These are phyloP conservation scores for Agelastica alni DNA, from an alignment of 2,888 invertebrate genomes.

Conservation along the genomic window DNA sequence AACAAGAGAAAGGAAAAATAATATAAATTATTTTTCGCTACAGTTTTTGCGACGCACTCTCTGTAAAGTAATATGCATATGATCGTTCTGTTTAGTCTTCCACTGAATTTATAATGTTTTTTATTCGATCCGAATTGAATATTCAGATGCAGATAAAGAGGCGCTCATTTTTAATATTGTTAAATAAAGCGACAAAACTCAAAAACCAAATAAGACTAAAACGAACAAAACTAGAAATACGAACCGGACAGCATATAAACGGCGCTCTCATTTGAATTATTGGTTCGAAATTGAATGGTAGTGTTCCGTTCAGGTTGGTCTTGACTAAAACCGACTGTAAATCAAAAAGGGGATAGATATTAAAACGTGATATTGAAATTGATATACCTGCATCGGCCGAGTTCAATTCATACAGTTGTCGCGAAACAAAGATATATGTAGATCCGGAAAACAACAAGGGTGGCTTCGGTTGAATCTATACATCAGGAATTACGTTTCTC, in stretches of 20 bases:
- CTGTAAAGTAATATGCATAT: no score
- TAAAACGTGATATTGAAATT: conserved; percentile 31
- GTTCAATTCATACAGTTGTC: conserved; percentile 37
- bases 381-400: conserved; percentile 22
- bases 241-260: conserved; percentile 8
- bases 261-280: conserved; percentile 34
- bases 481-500: no score
- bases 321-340: conserved; percentile 27
- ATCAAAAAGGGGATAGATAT: conserved; percentile 32
- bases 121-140: conserved; percentile 19
- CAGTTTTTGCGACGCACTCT: no score
- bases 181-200: conserved; percentile 21
- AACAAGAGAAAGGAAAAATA: no score
- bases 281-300: conserved; percentile 39
- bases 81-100: conserved; percentile 7
- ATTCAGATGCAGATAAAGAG: conserved; percentile 21
- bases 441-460: background rate
- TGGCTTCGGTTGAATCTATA: no score
- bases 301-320: conserved; percentile 32
- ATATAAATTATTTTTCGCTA: no score
- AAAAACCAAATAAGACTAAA: conserved; percentile 14
- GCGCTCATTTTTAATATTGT: conserved; percentile 21
- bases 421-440: conserved; percentile 18
- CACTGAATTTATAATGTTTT: conserved; percentile 22
- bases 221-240: conserved; percentile 3